phyloP scores from a whole-genome alignment of 2,888 invertebrate genomes.

The Trichacis sp. region DNA sequence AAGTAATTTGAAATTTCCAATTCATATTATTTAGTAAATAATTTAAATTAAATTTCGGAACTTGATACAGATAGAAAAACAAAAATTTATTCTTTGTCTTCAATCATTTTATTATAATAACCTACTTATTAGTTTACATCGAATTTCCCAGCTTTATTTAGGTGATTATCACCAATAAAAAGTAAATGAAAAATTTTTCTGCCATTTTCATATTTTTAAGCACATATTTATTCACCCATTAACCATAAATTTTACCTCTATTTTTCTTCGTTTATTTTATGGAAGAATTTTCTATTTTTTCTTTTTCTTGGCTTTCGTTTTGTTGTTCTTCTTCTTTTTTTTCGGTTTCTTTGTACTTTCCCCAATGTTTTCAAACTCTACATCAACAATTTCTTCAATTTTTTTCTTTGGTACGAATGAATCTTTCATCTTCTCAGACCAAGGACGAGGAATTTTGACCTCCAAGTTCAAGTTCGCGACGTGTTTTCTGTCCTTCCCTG shows the following conservation, averaged over 20 bases:
- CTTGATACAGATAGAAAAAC: too few species aligned
- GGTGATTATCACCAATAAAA: too few species aligned
- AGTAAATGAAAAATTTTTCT: too few species aligned
- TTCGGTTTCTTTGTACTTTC: background rate
- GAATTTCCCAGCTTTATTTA: too few species aligned
- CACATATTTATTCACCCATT: background rate
- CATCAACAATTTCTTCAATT: constrained; percentile 14
- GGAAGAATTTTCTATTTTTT: constrained; percentile 17
- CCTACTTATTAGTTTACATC: too few species aligned
- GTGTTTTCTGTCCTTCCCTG: constrained; percentile 45
- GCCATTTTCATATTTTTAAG: too few species aligned
- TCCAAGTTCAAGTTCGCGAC: constrained; percentile 54
- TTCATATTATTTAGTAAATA: too few species aligned
- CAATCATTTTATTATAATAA: too few species aligned
- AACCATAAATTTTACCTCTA: background rate
- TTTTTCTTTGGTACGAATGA: constrained; percentile 13
- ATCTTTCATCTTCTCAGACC: constrained; percentile 41
- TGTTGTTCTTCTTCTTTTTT: constrained; percentile 1
- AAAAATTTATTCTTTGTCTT: too few species aligned
- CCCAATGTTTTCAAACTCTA: background rate
- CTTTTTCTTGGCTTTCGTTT: constrained; percentile 21
- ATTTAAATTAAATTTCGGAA: too few species aligned
- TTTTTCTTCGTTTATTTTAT: background rate
- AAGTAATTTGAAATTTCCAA: too few species aligned
- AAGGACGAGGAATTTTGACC: constrained; percentile 58